phyloP scores from a whole-genome alignment of 37 sponge, comb jelly and placozoan genomes.

The Bolinopsis microptera region DNA sequence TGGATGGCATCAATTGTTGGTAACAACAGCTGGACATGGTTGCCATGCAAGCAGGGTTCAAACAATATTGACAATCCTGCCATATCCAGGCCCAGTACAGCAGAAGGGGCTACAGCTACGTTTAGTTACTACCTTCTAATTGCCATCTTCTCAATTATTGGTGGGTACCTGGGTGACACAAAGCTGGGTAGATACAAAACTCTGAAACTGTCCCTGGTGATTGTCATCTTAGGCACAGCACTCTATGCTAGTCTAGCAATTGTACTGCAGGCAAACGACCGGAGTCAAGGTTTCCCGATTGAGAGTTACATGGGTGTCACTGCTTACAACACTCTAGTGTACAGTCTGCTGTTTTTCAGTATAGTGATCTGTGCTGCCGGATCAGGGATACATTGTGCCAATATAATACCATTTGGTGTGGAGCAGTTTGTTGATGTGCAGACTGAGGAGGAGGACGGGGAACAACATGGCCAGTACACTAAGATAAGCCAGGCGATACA shows the following conservation, averaged over 20 bases:
- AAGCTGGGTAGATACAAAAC: background rate
- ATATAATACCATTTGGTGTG: conserved; percentile 10
- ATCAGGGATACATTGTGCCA: background rate
- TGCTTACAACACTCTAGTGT: background rate
- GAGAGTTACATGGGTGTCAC: background rate
- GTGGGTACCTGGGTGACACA: conserved; percentile 11
- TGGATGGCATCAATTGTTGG: conserved; percentile 1
- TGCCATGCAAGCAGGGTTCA: background rate
- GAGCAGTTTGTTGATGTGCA: conserved; percentile 6
- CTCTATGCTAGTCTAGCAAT: background rate
- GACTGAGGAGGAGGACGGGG: background rate
- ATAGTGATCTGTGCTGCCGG: background rate
- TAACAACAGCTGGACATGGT: background rate
- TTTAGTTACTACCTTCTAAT: background rate
- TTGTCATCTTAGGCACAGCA: background rate
- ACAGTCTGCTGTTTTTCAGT: background rate
- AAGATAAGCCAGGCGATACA: background rate
- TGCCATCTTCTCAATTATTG: background rate
- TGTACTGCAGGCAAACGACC: background rate
- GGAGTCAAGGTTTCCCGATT: background rate
- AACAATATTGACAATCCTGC: background rate
- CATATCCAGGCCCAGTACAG: background rate
- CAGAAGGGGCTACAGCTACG: conserved; percentile 1
- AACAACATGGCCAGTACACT: background rate
- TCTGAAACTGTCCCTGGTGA: background rate